Conservation (phyloP, 1,140 invertebrate genomes). For the Conus betulinus region DNA sequence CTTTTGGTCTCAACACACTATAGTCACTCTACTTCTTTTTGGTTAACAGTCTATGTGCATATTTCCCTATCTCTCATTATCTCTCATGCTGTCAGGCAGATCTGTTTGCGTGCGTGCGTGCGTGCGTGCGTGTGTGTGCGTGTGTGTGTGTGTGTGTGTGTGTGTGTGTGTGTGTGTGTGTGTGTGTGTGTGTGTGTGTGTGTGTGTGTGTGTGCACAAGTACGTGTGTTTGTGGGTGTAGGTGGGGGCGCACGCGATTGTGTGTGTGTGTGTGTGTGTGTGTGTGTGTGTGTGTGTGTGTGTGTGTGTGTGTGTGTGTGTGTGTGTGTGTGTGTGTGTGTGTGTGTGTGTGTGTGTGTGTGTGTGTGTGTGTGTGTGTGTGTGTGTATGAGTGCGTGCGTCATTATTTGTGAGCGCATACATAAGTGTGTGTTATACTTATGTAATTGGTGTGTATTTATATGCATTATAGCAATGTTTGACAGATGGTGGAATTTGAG, state of each 20-base stretch:
- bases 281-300: background rate
- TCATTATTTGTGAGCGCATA: too few relatives aligned
- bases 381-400: too few relatives aligned
- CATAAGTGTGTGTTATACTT: too few relatives aligned
- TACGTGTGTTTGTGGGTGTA: background rate
- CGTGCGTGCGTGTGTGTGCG: background rate
- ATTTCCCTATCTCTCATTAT: background rate
- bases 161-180: background rate
- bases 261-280: background rate
- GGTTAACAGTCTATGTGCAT: too few relatives aligned
- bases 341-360: too few relatives aligned
- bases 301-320: background rate
- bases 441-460: too few relatives aligned
- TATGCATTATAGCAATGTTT: too few relatives aligned
- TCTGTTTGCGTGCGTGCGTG: background rate
- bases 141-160: background rate
- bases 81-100: background rate
- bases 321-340: too few relatives aligned
- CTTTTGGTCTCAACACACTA: too few relatives aligned
- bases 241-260: background rate
- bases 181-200: background rate
- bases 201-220: background rate
- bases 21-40: too few relatives aligned
- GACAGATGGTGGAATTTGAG: too few relatives aligned
- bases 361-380: too few relatives aligned